Percentiles rank a stretch among this genome's conserved stretches.
Conservation (phyloP, 2,113 vertebrate genomes). For the Lycocorax pyrrhopterus region DNA sequence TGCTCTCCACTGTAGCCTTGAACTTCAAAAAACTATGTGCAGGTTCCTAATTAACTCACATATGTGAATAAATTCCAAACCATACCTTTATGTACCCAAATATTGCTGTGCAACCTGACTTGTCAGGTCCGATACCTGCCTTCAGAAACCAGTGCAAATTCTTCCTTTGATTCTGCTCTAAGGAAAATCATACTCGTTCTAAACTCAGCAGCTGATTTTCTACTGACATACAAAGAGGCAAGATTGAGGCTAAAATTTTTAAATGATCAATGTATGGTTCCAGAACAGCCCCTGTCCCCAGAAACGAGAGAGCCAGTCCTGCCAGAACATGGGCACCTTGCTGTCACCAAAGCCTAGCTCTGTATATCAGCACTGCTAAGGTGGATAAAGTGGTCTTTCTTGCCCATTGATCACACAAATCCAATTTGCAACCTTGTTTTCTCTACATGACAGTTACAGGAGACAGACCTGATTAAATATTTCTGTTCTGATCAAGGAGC, state of each 20-base stretch:
- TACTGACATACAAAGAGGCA: background rate
- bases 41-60: background rate
- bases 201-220: background rate
- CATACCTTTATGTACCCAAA: background rate
- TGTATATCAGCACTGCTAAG: background rate
- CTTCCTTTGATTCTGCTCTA: background rate
- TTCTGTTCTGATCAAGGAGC: conserved; percentile 36
- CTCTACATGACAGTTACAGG: background rate
- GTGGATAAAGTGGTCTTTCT: conserved; percentile 28
- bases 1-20: background rate
- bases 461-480: conserved; percentile 23
- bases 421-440: conserved; percentile 35
- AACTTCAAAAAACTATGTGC: background rate
- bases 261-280: background rate
- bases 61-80: background rate
- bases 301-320: background rate
- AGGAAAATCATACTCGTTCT: background rate
- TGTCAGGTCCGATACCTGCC: rapidly evolving
- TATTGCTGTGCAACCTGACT: background rate
- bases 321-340: background rate
- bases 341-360: background rate
- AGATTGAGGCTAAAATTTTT: background rate
- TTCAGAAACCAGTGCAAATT: background rate
- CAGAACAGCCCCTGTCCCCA: background rate
- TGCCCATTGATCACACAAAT: conserved; percentile 35